Evolutionary conservation across 2,888 invertebrate species (phyloP), one percentile per base, ranked within the genome.

Genomic region (Drosophila mercatorum): DNA sequence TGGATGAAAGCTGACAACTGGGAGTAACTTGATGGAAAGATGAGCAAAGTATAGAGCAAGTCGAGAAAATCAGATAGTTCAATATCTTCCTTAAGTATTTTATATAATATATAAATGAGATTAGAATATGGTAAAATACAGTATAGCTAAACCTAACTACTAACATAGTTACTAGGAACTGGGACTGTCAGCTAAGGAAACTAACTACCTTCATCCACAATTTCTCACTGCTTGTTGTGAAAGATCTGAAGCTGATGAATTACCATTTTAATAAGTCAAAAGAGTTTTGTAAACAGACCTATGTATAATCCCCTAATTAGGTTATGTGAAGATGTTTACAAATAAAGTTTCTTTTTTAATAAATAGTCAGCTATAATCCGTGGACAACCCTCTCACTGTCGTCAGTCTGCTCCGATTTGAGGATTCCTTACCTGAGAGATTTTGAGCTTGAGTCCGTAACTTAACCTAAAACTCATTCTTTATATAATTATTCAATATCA

Each of bases 401-500:
- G 6, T 14, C 26, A 11, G n/a, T 12, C 14, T 14, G 28, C 47
- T 14, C 31, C 40, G 22, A 17, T 26, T 36, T 11, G 40, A 8
- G 14, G n/a, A 26, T 34, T 62, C 26, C 34, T 38, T 55, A 44
- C 55, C 62, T 70, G 60, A 43, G 40, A 43, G 10, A 61, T 41
- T 38, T 51, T 40, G 61, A 74, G 46, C 53, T 61, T 65, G 56
- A 53, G 46, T 53, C 60, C 53, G 38, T 57, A 77, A 68, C 77
- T 68, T 66, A 73, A 53, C 73, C 75, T 60, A 63, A 68, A 80
- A 73, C 34, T 63, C 65, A 78, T 71, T 73, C 68, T 81, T 83
- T 80, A 75, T 78, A 80, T 81, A 88, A 85, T 85, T 88, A 87
- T 82, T 87, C 88, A 83, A 75, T 88, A 85, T 79, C 85, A 87